These are phyloP conservation scores for Camelus bactrianus DNA, from an alignment of 2,113 vertebrate species.

Conservation along the genomic window DNA sequence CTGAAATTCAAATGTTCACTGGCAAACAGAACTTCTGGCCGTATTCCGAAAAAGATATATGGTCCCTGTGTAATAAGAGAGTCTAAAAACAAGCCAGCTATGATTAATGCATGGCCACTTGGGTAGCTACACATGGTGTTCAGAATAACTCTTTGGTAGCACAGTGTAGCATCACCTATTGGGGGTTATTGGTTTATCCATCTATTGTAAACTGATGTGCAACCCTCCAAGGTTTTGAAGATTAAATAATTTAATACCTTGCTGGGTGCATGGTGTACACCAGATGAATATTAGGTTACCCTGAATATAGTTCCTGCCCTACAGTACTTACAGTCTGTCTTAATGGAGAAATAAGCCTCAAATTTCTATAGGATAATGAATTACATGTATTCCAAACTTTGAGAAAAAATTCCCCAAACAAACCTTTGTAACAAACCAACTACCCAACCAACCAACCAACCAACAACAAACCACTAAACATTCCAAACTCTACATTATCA, in stretches of 20 bases:
- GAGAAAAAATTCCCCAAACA: background rate
- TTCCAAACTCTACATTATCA: conserved; percentile 38
- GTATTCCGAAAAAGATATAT: background rate
- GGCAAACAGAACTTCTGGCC: background rate
- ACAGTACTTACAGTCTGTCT: background rate
- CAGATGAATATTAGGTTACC: background rate
- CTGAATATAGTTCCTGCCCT: background rate
- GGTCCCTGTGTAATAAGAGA: background rate
- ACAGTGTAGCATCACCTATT: background rate
- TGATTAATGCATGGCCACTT: no score
- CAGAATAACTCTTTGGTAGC: fast-evolving
- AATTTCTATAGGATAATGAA: background rate
- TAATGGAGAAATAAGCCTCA: background rate
- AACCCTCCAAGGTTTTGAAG: background rate
- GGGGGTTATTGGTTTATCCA: background rate
- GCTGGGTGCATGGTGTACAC: background rate
- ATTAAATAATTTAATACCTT: conserved; percentile 2
- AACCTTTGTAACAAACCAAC: background rate
- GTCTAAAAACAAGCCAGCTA: background rate
- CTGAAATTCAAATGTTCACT: conserved; percentile 1
- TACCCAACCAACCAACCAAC: background rate
- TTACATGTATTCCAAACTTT: background rate
- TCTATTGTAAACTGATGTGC: background rate
- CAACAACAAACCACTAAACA: background rate
- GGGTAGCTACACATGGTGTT: fast-evolving